Evolutionary conservation across 2,888 invertebrate species (phyloP).

Genomic region (Aricia artaxerxes): DNA sequence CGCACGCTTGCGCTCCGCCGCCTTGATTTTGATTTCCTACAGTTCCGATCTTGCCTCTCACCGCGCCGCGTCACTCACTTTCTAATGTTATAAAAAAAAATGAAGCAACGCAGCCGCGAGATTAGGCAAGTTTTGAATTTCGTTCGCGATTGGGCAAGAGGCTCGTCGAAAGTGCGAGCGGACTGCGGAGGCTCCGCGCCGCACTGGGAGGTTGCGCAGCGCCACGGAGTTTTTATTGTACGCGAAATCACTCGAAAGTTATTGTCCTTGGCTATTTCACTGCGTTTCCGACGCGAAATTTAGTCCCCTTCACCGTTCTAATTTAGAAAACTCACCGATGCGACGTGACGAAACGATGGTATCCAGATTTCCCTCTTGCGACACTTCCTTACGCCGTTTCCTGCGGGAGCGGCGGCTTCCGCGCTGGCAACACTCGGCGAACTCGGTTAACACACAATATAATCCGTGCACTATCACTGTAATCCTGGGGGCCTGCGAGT

Average conservation of each 20-base stretch:
- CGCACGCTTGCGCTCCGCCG: conserved; percentile 49
- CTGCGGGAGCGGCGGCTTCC: conserved; percentile 75
- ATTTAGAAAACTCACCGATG: conserved; percentile 48
- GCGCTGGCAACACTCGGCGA: conserved; percentile 51
- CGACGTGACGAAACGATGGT: conserved; percentile 9
- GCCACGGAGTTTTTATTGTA: conserved; percentile 79
- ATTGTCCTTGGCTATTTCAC: conserved; percentile 80
- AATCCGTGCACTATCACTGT: conserved; percentile 59
- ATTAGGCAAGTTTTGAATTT: conserved; percentile 54
- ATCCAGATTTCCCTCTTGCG: conserved; percentile 49
- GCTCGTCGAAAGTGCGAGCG: conserved; percentile 71
- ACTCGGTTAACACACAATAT: conserved; percentile 61
- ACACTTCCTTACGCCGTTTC: conserved; percentile 78
- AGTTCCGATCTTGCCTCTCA: conserved; percentile 27
- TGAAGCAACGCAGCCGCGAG: conserved; percentile 35
- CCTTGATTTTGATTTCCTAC: conserved; percentile 30
- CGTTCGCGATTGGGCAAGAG: conserved; percentile 67
- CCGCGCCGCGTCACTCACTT: conserved; percentile 35
- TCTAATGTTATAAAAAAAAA: conserved; percentile 35
- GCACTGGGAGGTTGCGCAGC: conserved; percentile 78
- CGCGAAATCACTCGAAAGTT: conserved; percentile 81
- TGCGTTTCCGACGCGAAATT: conserved; percentile 76
- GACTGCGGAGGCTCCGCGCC: conserved; percentile 55
- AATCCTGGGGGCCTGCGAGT: conserved; percentile 70
- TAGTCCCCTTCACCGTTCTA: conserved; percentile 67